Conservation (phyloP, 2,797 vertebrate species). For the Antrozous pallidus region DNA sequence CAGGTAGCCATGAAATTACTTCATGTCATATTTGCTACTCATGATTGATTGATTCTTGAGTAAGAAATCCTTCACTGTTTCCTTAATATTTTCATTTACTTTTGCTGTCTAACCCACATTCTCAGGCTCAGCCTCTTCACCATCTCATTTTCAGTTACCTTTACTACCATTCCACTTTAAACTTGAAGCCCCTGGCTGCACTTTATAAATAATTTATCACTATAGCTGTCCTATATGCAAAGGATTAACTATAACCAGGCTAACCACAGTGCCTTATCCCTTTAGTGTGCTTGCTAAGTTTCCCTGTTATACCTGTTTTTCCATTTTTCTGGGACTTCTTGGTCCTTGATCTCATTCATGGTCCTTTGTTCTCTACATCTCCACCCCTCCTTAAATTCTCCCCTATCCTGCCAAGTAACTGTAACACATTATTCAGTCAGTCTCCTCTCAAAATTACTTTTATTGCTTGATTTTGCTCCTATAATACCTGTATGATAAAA, state of each 20-base stretch:
- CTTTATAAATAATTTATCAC: not conserved
- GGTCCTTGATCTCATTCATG: not conserved
- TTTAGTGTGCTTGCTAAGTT: not conserved
- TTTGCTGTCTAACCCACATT: not conserved
- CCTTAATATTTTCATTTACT: not conserved
- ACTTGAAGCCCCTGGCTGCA: not conserved
- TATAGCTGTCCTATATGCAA: not conserved
- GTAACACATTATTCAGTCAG: not conserved
- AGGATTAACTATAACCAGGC: not conserved
- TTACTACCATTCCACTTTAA: not conserved
- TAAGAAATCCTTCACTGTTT: not conserved
- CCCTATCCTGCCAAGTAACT: not conserved
- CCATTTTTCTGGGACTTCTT: not conserved
- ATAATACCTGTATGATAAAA: not conserved
- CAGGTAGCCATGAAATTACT: not conserved
- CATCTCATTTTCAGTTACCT: not conserved
- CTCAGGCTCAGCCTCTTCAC: not conserved
- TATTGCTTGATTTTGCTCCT: not conserved
- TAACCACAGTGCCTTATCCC: not conserved
- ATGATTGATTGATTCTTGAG: not conserved
- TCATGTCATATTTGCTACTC: not conserved
- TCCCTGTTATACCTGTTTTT: not conserved
- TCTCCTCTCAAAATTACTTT: not conserved
- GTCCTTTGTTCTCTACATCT: not conserved
- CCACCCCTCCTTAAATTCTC: not conserved